A percentile compares a stretch with the other conserved stretches of the same genome.
Evolutionary conservation across 2,888 invertebrate genomes (phyloP).

Genomic region (Colostygia pectinataria): DNA sequence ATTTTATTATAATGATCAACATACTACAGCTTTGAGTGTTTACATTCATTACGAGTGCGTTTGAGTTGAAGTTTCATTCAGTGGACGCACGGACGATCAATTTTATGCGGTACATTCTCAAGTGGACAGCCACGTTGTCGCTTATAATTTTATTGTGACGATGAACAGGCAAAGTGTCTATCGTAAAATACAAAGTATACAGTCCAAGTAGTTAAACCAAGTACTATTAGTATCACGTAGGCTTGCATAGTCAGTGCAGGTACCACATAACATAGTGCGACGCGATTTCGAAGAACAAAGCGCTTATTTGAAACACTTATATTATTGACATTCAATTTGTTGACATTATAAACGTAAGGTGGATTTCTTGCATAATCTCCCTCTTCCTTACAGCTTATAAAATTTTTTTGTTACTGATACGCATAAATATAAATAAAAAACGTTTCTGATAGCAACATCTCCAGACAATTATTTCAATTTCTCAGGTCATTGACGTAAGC

Average conservation of each 20-base stretch:
- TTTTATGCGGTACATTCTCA: conserved; percentile 43
- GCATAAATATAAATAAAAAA: too few relatives aligned
- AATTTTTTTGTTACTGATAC: too few relatives aligned
- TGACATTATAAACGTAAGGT: too few relatives aligned
- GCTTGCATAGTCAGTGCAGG: too few relatives aligned
- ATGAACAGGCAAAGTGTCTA: conserved; percentile 72
- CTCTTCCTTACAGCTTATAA: too few relatives aligned
- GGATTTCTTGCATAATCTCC: too few relatives aligned
- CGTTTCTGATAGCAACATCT: conserved; percentile 51
- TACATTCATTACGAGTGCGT: conserved; percentile 42
- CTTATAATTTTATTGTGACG: conserved; percentile 69
- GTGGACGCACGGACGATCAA: conserved; percentile 38
- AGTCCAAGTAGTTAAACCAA: conserved; percentile 69
- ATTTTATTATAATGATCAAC: conserved; percentile 35
- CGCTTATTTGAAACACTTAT: too few relatives aligned
- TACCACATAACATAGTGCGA: too few relatives aligned
- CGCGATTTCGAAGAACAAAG: too few relatives aligned
- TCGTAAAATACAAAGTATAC: conserved; percentile 73
- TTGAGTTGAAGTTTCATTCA: conserved; percentile 52
- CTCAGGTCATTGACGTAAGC: conserved; percentile 58
- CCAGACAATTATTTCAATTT: conserved; percentile 75
- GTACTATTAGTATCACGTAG: conserved; percentile 67
- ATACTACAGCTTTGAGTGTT: conserved; percentile 39
- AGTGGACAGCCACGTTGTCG: conserved; percentile 48
- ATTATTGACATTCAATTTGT: too few relatives aligned